phyloP scores from a whole-genome alignment of 2,113 vertebrate genomes.

The Ceyx margarethae region DNA sequence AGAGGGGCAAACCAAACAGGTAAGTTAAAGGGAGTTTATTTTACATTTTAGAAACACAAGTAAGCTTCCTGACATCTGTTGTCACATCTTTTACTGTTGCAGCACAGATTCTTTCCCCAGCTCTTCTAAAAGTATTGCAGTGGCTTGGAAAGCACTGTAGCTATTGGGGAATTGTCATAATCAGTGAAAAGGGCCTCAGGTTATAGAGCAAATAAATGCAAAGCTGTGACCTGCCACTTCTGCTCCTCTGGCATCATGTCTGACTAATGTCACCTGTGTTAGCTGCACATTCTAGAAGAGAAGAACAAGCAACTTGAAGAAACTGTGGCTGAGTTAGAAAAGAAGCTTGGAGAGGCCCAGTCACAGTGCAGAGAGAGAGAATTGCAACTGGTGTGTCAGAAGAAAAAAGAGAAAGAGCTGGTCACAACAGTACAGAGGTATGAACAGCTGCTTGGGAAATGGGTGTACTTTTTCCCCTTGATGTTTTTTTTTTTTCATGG shows the following conservation, averaged over 20 bases:
- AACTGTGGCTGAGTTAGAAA: conserved; percentile 74
- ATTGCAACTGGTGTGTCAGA: conserved; percentile 80
- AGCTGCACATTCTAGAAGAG: conserved; percentile 85
- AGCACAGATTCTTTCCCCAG: rapidly evolving
- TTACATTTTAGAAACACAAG: neutral
- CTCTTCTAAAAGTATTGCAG: neutral
- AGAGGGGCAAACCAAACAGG: conserved; percentile 87
- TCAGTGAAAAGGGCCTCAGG: neutral
- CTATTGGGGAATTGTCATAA: neutral
- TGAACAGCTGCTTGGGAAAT: neutral
- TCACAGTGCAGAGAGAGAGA: conserved; percentile 82
- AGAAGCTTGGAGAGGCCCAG: conserved; percentile 76
- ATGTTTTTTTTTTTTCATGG: neutral
- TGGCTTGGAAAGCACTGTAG: neutral
- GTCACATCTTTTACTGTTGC: neutral
- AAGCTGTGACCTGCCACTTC: neutral
- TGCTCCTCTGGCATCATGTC: neutral
- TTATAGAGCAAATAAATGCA: neutral
- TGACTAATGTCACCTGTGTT: conserved; percentile 32
- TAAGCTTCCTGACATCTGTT: neutral
- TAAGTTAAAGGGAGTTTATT: conserved; percentile 40
- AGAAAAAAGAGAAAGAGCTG: conserved; percentile 88
- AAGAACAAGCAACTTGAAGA: conserved; percentile 83
- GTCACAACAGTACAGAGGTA: conserved; percentile 91
- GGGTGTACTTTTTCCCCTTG: neutral